Base-by-base conservation (phyloP, 2,113 vertebrate genomes). In the Paracanthobrama guichenoti region DNA sequence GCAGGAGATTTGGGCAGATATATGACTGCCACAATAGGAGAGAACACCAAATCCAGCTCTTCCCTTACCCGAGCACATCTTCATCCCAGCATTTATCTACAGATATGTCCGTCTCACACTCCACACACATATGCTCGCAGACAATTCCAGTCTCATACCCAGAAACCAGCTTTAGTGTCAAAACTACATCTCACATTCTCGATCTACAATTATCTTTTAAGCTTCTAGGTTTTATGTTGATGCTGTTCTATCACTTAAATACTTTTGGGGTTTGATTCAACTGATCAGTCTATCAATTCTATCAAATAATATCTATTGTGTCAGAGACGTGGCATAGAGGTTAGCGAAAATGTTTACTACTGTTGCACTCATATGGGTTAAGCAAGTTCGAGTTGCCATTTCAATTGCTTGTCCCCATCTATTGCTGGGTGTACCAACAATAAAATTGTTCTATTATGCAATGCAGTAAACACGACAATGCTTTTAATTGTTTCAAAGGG, bases 11-110 rank as follows among this genome's bases (percentile, higher is more conserved):
- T 85, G 44, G 31, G 69, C 35, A 78, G 87, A 86, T 88, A 90
- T 69, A 78, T 84, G 87, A 86, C 66, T 13, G 57, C 82, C 88
- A 87, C 85, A 87, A 88, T 62, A 89, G 87, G 79, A 85, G 89
- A 79, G 87, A 75, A 82, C 83, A 83, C 85, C 77, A 48, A 86
- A 90, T 81, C 78, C 48, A 79, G 78, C 77, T 86, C 89, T 87
- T 66, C 76, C 79, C 76, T 77, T 50, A 64, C 88, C 72, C 28
- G 6, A 66, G 86, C 84, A 60, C 75, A 84, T 28, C 64, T 35
- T 78, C 12, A 35, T 42, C 76, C 62, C 39, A 35, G 18, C 31
- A 8, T 22, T 44, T 44, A 44, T 57, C n/a, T 62, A 53, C 44
- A 60, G 66, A 24, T 24, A 46, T 44, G 5, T 73, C 22, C n/a